phyloP scores from a whole-genome alignment of 2,888 invertebrate genomes.

The Cremastinae sp. region DNA sequence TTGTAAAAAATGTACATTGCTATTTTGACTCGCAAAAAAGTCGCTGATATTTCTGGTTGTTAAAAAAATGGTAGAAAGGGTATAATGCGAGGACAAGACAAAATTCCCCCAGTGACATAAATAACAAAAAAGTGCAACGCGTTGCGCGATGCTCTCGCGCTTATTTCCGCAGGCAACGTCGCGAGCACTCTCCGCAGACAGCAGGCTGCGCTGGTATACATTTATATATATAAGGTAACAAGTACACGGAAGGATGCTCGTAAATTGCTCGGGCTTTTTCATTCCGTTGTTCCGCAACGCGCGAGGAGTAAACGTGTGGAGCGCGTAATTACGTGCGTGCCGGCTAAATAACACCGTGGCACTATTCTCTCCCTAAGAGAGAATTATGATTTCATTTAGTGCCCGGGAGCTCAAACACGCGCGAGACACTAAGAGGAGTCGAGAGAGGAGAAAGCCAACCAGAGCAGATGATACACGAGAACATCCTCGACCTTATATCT shows the following conservation, averaged over 20 bases:
- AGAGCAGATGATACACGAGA: slow-evolving; percentile 44
- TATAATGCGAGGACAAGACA: slow-evolving; percentile 10
- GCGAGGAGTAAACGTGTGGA: slow-evolving; percentile 46
- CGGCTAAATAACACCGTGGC: slow-evolving; percentile 61
- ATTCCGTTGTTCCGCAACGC: slow-evolving; percentile 47
- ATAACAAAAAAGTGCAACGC: slow-evolving; percentile 53
- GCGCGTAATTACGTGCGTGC: slow-evolving; percentile 65
- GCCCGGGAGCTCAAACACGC: slow-evolving; percentile 34
- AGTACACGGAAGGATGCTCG: slow-evolving; percentile 45
- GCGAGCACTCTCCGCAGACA: slow-evolving; percentile 1
- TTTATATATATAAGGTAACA: slow-evolving; percentile 18
- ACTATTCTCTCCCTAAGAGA: slow-evolving; percentile 60
- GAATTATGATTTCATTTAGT: slow-evolving; percentile 66
- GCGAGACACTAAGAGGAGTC: slow-evolving; percentile 34
- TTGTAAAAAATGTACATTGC: too few relatives aligned
- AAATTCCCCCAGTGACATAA: slow-evolving; percentile 42
- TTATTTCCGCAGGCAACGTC: slow-evolving; percentile 19
- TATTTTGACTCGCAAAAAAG: too few relatives aligned
- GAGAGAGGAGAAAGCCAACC: too few relatives aligned
- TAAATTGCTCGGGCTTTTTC: slow-evolving; percentile 64
- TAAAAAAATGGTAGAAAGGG: too few relatives aligned
- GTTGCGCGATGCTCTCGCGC: background rate
- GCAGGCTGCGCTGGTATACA: slow-evolving; percentile 3
- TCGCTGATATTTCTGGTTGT: too few relatives aligned
- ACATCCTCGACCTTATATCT: slow-evolving; percentile 15